phyloP scores from a whole-genome alignment of 2,113 vertebrate species.

The Halcyon malimbica region DNA sequence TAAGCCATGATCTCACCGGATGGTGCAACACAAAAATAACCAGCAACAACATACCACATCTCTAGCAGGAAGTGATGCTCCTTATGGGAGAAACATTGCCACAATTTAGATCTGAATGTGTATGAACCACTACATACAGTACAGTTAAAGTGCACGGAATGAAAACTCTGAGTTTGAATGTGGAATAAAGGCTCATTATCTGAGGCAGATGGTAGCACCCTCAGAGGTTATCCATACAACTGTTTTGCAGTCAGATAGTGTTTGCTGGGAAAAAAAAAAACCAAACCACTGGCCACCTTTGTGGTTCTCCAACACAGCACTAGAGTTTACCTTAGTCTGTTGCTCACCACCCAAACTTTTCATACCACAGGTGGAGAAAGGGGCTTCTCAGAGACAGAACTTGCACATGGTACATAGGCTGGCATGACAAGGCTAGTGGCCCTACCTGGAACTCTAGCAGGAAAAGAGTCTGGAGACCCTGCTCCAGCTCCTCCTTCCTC shows the following conservation, averaged over 20 bases:
- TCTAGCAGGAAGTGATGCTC: background rate
- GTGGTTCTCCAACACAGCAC: background rate
- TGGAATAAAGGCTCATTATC: background rate
- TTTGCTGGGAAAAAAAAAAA: background rate
- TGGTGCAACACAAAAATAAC: background rate
- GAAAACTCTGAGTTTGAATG: background rate
- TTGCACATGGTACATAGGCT: background rate
- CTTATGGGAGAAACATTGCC: background rate
- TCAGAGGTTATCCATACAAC: background rate
- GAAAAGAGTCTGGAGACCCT: conserved; percentile 85
- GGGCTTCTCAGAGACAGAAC: background rate
- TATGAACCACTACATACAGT: background rate
- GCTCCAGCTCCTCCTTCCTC: conserved; percentile 88
- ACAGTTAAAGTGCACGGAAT: background rate
- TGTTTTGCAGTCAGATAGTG: background rate
- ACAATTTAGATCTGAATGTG: background rate
- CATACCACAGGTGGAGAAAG: background rate
- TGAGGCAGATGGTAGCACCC: background rate
- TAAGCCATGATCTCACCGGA: background rate
- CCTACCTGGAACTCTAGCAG: conserved; percentile 88
- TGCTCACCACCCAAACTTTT: background rate
- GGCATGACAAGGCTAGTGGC: background rate
- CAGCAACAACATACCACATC: background rate
- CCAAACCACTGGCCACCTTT: background rate
- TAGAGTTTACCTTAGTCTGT: background rate